phyloP scores from a whole-genome alignment of 2,113 vertebrate genomes.

The Myxocyprinus asiaticus region DNA sequence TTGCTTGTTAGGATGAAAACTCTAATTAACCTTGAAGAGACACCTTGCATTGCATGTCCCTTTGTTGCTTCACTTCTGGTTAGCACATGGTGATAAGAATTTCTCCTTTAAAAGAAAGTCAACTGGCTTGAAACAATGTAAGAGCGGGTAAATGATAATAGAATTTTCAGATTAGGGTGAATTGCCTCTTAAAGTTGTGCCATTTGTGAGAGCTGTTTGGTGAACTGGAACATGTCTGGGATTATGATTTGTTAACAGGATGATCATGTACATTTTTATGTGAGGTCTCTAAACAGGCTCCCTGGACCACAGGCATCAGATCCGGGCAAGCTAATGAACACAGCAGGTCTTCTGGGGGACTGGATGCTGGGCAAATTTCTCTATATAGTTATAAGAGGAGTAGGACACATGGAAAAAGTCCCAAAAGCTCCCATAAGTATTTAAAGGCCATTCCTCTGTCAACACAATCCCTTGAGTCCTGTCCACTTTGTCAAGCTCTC shows the following conservation, averaged over 20 bases:
- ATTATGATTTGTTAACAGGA: too few species aligned
- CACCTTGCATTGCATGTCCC: too few species aligned
- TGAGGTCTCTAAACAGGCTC: background rate
- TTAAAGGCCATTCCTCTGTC: conserved; percentile 56
- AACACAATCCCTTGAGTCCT: conserved; percentile 61
- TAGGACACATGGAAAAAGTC: conserved; percentile 16
- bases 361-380: too few species aligned
- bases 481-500: conserved; percentile 11
- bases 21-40: too few species aligned
- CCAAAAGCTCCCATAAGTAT: conserved; percentile 8
- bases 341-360: conserved; percentile 17
- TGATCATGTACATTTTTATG: conserved; percentile 3
- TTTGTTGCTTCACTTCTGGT: too few species aligned
- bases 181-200: too few species aligned
- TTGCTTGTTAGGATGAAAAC: too few species aligned
- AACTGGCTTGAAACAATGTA: too few species aligned
- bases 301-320: conserved; percentile 3
- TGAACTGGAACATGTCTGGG: background rate
- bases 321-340: conserved; percentile 20
- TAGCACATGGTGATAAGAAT: too few species aligned
- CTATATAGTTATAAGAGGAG: background rate
- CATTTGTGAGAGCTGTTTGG: background rate
- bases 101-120: too few species aligned
- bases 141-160: too few species aligned
- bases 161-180: too few species aligned